phyloP scores from a whole-genome alignment of 2,113 vertebrate genomes.

The Alexandromys fortis region DNA sequence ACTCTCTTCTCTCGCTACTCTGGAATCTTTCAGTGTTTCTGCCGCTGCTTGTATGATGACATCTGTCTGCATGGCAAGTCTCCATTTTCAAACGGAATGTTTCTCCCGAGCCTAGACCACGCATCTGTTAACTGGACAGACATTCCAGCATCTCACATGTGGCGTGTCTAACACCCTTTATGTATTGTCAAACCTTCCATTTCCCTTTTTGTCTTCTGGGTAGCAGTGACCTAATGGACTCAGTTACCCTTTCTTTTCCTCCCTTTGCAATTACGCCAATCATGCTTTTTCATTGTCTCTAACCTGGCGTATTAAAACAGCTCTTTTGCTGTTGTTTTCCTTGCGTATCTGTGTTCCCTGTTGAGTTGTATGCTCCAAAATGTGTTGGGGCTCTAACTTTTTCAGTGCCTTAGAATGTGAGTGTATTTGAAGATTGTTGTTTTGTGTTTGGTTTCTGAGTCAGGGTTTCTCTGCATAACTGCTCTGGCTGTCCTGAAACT shows the following conservation, averaged over 20 bases:
- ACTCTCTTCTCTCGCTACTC: slow-evolving; percentile 35
- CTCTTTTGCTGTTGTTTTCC: background rate
- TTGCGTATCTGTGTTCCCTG: background rate
- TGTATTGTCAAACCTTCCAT: background rate
- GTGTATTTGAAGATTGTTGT: background rate
- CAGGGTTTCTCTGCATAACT: background rate
- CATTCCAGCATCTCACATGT: background rate
- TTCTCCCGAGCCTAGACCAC: slow-evolving; percentile 23
- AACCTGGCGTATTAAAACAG: background rate
- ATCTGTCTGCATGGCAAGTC: background rate
- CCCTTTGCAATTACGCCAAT: background rate
- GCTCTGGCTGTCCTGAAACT: background rate
- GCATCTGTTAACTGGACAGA: background rate
- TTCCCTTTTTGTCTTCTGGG: background rate
- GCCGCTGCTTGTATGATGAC: background rate
- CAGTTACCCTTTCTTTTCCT: slow-evolving; percentile 6
- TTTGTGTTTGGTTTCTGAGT: background rate
- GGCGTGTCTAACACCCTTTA: slow-evolving; percentile 27
- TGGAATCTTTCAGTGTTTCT: slow-evolving; percentile 23
- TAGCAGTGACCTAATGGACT: background rate
- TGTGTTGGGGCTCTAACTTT: background rate
- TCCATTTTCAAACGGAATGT: background rate
- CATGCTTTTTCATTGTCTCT: background rate
- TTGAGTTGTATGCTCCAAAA: slow-evolving; percentile 17
- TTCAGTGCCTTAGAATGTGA: background rate